phyloP scores from a whole-genome alignment of 35 echinoderm and acorn worm species.

The Stichopus chloronotus region DNA sequence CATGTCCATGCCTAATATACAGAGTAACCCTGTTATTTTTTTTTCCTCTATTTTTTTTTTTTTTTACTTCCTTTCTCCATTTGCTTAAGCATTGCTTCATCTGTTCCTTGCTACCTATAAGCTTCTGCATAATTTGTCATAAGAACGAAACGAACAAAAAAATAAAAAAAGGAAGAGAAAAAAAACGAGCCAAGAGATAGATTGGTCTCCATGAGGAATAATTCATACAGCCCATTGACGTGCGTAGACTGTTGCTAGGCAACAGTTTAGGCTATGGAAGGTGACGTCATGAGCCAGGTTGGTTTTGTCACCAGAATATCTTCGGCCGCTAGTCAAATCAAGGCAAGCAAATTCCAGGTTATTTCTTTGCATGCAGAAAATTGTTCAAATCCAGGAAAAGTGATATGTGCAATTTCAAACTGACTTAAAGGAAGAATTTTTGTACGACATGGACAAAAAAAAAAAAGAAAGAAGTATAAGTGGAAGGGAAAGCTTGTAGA shows the following conservation, averaged over 20 bases:
- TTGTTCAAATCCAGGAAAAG: slow-evolving; percentile 50
- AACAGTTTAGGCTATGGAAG: slow-evolving; percentile 52
- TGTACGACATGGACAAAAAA: neutral
- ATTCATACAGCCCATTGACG: slow-evolving; percentile 62
- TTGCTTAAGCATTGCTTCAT: slow-evolving; percentile 41
- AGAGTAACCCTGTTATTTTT: slow-evolving; percentile 25
- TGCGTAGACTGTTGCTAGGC: slow-evolving; percentile 57
- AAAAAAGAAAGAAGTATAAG: neutral
- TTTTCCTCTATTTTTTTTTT: slow-evolving; percentile 16
- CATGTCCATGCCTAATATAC: slow-evolving; percentile 34
- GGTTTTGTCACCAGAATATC: slow-evolving; percentile 54
- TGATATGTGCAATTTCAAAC: slow-evolving; percentile 35
- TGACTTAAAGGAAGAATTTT: slow-evolving; percentile 17
- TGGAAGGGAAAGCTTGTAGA: neutral
- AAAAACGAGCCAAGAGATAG: slow-evolving; percentile 50
- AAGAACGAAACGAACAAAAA: slow-evolving; percentile 56
- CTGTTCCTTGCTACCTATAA: slow-evolving; percentile 38
- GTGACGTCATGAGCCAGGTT: slow-evolving; percentile 54
- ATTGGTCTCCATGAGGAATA: slow-evolving; percentile 65
- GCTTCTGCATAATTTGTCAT: slow-evolving; percentile 56
- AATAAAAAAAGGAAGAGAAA: slow-evolving; percentile 30
- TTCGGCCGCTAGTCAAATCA: slow-evolving; percentile 48
- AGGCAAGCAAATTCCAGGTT: slow-evolving; percentile 39
- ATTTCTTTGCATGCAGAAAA: slow-evolving; percentile 39
- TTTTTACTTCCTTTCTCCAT: slow-evolving; percentile 4